Conservation (phyloP, 2,888 invertebrate genomes). For the Cantharis rustica region DNA sequence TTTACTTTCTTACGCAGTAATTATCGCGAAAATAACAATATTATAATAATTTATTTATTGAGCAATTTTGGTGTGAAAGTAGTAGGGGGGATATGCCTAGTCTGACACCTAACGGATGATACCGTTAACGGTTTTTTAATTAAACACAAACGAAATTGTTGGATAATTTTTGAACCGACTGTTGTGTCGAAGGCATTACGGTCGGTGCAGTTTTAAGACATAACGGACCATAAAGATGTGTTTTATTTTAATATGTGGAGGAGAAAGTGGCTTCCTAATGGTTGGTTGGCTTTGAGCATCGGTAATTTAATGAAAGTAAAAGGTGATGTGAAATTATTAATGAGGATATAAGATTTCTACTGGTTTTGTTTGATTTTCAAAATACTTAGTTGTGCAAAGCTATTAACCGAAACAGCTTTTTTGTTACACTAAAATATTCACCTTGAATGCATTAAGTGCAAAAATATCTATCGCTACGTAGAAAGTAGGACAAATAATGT, state of each 20-base stretch:
- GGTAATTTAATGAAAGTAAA: conserved; percentile 21
- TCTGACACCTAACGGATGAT: background rate
- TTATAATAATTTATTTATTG: background rate
- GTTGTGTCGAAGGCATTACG: background rate
- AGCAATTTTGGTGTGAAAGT: background rate
- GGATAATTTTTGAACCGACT: background rate
- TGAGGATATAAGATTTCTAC: conserved; percentile 15
- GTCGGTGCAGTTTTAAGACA: background rate
- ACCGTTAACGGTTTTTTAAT: background rate
- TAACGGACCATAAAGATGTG: background rate
- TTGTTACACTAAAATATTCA: conserved; percentile 9
- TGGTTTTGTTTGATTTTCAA: conserved; percentile 15
- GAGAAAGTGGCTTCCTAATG: conserved; percentile 16
- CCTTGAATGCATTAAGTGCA: conserved; percentile 16
- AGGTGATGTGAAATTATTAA: conserved; percentile 22
- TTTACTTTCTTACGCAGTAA: background rate
- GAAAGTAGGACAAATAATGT: conserved; percentile 16
- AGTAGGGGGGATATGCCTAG: background rate
- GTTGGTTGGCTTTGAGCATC: conserved; percentile 12
- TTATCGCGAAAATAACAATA: background rate
- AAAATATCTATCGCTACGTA: background rate
- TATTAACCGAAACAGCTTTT: conserved; percentile 10
- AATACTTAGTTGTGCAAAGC: conserved; percentile 4
- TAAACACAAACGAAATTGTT: background rate
- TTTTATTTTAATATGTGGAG: conserved; percentile 2